Base-by-base conservation (phyloP, 2,113 vertebrate genomes). In the Zootoca vivipara region DNA sequence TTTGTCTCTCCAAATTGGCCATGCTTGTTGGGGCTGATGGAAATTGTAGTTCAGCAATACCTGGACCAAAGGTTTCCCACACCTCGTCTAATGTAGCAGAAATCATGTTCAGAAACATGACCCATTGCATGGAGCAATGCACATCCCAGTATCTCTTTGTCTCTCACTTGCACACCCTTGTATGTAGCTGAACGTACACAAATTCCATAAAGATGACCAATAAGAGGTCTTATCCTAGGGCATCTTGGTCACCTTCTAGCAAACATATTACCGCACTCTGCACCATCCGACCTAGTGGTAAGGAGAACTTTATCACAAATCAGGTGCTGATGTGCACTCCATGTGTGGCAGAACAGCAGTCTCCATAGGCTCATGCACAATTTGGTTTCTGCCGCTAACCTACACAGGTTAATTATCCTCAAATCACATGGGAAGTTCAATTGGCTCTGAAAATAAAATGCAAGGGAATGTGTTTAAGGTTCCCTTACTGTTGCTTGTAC, bases 391-490 rank as follows among this genome's bases (percentile, higher is more conserved):
- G 40, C 62, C 40, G 46, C 4, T 89, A 33, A 35, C 58, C 75
- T 85, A 42, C 7, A 40, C 20, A 35, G 8, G 40, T 87, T 90
- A 88, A 88, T 92, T 75, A 58, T 75, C 82, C 78, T 58, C 78
- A 79, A 86, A 85, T 69, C 72, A 82, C 62, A 83, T 15, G 18
- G 89, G 85, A 87, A 69, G 52, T 78, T 88, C 70, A 0, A 0
- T 58, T 78, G 84, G 78, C 75, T 89, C 52, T 72, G 83, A 89
- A 91, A 85, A 1, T 82, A 69, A 89, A 90, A 91, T 58, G 82
- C 74, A 82, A 7, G 81, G 65, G 58, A 83, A 22, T 78, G 79
- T 82, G 16, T 82, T 90, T 90, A 64, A 87, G 81, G 74, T 77
- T 84, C 87, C 42, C 69, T 62, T 87, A 8, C 83, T 86, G 40